Evolutionary conservation across 1,140 invertebrate genomes (phyloP), one percentile per base, ranked within the genome.

Genomic region (Wasmannia auropunctata): DNA sequence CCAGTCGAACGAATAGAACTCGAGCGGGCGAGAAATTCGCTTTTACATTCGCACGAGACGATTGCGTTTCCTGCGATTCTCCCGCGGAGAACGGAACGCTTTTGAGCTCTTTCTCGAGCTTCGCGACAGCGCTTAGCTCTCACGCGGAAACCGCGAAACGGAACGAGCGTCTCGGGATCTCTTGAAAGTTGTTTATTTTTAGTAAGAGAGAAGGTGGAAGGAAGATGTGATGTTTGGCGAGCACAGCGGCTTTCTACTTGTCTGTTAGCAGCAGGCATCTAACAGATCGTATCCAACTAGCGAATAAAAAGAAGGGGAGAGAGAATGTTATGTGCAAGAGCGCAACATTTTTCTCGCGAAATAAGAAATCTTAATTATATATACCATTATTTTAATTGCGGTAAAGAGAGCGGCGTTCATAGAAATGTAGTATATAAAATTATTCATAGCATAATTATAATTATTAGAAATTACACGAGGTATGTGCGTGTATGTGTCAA

Each of bases 211-310:
- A 54, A 43, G 63, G 80, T 46, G 58, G 67, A 43, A 56, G 67
- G 51, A 81, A 70, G 65, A 74, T 58, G 63, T 69, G 67, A 14
- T 79, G 76, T 65, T n/a, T 65, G 28, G 65, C 49, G 67, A 72
- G 49, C 34, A 43, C 25, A 83, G 67, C 67, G 58, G 79, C 51
- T 83, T 83, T 83, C 79, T 83, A 83, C 67, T 83, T 83, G 54
- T 83, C 37, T 43, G 79, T 72, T 83, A 43, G 69, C 67, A 60
- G 67, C 79, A 58, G 28, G 67, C 67, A 83, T 60, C 67, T 58
- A 83, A 83, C 51, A 72, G 54, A 74, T 83, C 51, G 37, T 72
- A 81, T 72, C 49, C 19, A 43, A 72, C 49, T 58, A 81, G 67
- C 31, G 40, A n/a, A 79, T 46, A 34, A 83, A 25, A 70, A 43